phyloP scores from a whole-genome alignment of 1,140 invertebrate genomes.

The Leptestheria dahalacensis region DNA sequence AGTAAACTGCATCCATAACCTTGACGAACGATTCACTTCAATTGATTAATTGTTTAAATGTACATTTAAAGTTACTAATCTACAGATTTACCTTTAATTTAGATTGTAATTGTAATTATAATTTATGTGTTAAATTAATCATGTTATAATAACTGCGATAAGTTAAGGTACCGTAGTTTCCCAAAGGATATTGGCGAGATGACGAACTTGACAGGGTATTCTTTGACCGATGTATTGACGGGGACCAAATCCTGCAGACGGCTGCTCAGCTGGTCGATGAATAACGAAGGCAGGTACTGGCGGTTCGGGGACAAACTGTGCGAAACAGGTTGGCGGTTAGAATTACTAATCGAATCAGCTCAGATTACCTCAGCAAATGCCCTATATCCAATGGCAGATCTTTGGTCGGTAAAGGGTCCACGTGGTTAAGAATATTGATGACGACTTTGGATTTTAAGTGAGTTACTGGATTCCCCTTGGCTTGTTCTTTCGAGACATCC shows the following conservation, averaged over 20 bases:
- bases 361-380: slow-evolving; percentile 35
- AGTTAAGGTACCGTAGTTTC: slow-evolving; percentile 27
- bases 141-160: too few relatives aligned
- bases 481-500: slow-evolving; percentile 18
- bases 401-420: slow-evolving; percentile 38
- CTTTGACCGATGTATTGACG: slow-evolving; percentile 19
- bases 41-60: slow-evolving; percentile 38
- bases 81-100: too few relatives aligned
- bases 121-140: too few relatives aligned
- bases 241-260: slow-evolving; percentile 52
- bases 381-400: slow-evolving; percentile 44
- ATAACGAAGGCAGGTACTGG: slow-evolving; percentile 66
- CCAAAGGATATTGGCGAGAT: slow-evolving; percentile 36
- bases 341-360: not conserved
- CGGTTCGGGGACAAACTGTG: slow-evolving; percentile 33
- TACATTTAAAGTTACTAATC: not conserved
- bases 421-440: slow-evolving; percentile 47
- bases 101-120: too few relatives aligned
- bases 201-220: slow-evolving; percentile 26
- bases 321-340: slow-evolving; percentile 4
- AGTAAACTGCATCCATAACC: slow-evolving; percentile 60
- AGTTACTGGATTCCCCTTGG: slow-evolving; percentile 29
- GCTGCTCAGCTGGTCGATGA: slow-evolving; percentile 64
- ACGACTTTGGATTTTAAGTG: slow-evolving; percentile 45
- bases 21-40: slow-evolving; percentile 24